Evolutionary conservation across 2,888 invertebrate species (phyloP).

Genomic region (Quadriops clusia): DNA sequence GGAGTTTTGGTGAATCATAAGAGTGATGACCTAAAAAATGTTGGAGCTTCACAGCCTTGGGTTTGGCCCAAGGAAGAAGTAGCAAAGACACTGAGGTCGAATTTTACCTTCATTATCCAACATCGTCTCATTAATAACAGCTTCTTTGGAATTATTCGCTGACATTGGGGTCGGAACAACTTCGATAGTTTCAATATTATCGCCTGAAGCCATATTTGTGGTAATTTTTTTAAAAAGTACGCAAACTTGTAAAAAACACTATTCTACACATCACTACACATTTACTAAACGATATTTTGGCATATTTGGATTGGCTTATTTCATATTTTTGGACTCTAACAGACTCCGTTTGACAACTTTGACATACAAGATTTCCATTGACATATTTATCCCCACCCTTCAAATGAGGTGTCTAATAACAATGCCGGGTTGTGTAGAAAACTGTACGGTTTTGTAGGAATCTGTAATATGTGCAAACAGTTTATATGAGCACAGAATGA

Average conservation of each 20-base stretch:
- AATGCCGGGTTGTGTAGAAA: too few relatives aligned
- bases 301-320: too few relatives aligned
- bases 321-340: too few relatives aligned
- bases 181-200: conserved; percentile 68
- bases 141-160: conserved; percentile 48
- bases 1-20: not conserved
- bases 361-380: conserved; percentile 31
- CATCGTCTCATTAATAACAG: conserved; percentile 45
- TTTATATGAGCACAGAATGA: too few relatives aligned
- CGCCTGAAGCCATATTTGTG: conserved; percentile 80
- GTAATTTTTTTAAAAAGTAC: too few relatives aligned
- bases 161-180: conserved; percentile 54
- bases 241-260: too few relatives aligned
- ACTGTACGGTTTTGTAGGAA: too few relatives aligned
- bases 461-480: too few relatives aligned
- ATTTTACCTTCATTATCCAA: conserved; percentile 52
- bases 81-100: conserved; percentile 9
- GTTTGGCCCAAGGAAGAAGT: conserved; percentile 5
- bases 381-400: conserved; percentile 30
- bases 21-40: conserved; percentile 13
- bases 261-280: too few relatives aligned
- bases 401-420: too few relatives aligned
- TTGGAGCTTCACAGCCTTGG: not conserved
- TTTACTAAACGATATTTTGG: too few relatives aligned
- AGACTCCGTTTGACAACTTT: conserved; percentile 43